These are phyloP conservation scores for Mustela erminea DNA, from an alignment of 2,797 vertebrate species.

Conservation along the genomic window DNA sequence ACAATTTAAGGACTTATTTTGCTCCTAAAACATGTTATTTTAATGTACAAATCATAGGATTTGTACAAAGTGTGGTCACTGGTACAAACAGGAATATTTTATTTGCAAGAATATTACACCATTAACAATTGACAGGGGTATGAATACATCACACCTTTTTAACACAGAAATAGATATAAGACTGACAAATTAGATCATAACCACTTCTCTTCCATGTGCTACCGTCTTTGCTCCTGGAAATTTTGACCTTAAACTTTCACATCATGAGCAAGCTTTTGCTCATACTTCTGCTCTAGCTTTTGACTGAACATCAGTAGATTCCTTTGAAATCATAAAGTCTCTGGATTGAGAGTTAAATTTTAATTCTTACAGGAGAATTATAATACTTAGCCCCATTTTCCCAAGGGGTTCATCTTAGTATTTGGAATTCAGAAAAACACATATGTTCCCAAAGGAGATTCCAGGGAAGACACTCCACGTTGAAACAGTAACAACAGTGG, in stretches of 20 bases:
- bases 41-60: slow-evolving; percentile 16
- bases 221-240: not conserved
- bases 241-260: not conserved
- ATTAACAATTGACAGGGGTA: not conserved
- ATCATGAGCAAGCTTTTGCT: not conserved
- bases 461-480: not conserved
- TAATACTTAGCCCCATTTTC: not conserved
- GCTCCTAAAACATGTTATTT: slow-evolving; percentile 57
- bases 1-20: slow-evolving; percentile 21
- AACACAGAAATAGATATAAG: not conserved
- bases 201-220: not conserved
- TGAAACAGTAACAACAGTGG: not conserved
- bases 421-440: slow-evolving; percentile 1
- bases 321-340: not conserved
- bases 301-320: not conserved
- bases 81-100: slow-evolving; percentile 35
- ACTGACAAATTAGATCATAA: not conserved
- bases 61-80: not conserved
- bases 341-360: not conserved
- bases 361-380: not conserved
- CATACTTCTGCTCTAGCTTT: not conserved
- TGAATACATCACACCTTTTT: not conserved
- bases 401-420: not conserved
- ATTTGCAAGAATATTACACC: slow-evolving; percentile 31
- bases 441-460: not conserved